Percentiles rank a stretch among this genome's conserved stretches.
Conservation (phyloP, 2,113 vertebrate species). For the Proteles cristata region DNA sequence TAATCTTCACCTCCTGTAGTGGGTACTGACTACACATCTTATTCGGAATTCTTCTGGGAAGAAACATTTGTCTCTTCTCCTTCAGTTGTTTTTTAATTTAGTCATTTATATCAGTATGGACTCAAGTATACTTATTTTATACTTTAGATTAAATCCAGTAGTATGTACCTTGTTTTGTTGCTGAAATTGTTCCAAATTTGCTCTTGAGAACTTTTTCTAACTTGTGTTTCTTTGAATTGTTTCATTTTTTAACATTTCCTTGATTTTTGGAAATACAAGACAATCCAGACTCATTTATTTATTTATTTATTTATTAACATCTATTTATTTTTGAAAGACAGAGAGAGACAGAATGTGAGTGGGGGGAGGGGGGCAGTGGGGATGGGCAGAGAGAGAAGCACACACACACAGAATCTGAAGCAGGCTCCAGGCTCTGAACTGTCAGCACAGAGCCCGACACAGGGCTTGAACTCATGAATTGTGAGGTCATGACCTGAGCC, state of each 20-base stretch:
- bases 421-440: too few relatives aligned
- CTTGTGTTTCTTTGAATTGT: not conserved
- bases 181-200: not conserved
- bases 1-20: not conserved
- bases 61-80: not conserved
- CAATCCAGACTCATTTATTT: not conserved
- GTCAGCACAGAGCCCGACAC: too few relatives aligned
- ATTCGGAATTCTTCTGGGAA: not conserved
- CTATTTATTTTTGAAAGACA: too few relatives aligned
- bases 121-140: not conserved
- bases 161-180: not conserved
- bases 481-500: too few relatives aligned
- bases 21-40: not conserved
- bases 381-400: too few relatives aligned
- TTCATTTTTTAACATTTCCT: not conserved
- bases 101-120: not conserved
- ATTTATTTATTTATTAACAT: too few relatives aligned
- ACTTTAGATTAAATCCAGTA: not conserved
- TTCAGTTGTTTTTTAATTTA: not conserved
- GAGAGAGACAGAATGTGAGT: too few relatives aligned
- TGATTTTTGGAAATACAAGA: not conserved
- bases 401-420: too few relatives aligned
- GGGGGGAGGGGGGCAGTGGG: too few relatives aligned
- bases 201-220: not conserved
- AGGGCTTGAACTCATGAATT: too few relatives aligned